Evolutionary conservation across 2,113 vertebrate species (phyloP).

Genomic region (Tympanuchus pallidicinctus): DNA sequence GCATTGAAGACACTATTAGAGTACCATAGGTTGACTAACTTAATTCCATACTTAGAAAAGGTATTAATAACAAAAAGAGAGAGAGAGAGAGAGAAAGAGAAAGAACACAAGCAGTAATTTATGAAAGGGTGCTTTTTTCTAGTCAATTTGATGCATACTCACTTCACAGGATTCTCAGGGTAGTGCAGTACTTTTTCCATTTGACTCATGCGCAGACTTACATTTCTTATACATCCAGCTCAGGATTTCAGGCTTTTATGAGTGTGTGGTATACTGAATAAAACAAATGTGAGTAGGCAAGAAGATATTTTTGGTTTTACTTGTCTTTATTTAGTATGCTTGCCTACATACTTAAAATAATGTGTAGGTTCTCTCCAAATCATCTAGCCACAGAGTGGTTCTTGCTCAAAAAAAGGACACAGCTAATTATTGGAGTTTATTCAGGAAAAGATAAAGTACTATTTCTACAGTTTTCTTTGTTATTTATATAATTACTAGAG

Average conservation of each 20-base stretch:
- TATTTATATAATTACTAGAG: background rate
- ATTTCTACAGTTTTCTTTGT: background rate
- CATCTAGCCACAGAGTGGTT: fast-evolving
- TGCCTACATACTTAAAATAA: background rate
- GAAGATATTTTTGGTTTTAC: background rate
- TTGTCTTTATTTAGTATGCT: background rate
- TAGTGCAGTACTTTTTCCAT: background rate
- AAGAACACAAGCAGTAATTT: background rate
- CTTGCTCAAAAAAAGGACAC: background rate
- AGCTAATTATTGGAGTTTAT: background rate
- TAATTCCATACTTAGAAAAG: background rate
- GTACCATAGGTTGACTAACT: background rate
- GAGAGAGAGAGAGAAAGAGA: background rate
- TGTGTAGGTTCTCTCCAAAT: background rate
- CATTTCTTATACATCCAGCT: background rate
- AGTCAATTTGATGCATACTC: background rate
- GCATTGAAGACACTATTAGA: background rate
- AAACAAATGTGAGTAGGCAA: background rate
- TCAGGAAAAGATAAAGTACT: background rate
- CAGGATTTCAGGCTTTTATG: background rate
- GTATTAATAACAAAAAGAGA: background rate
- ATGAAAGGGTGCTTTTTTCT: background rate
- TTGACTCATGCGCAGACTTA: background rate
- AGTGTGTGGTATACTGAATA: background rate
- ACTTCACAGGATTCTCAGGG: background rate